A percentile compares a stretch with the other conserved stretches of the same genome.
phyloP scores from a whole-genome alignment of 92 coral and sea anemone species.

The Porites lobata region DNA sequence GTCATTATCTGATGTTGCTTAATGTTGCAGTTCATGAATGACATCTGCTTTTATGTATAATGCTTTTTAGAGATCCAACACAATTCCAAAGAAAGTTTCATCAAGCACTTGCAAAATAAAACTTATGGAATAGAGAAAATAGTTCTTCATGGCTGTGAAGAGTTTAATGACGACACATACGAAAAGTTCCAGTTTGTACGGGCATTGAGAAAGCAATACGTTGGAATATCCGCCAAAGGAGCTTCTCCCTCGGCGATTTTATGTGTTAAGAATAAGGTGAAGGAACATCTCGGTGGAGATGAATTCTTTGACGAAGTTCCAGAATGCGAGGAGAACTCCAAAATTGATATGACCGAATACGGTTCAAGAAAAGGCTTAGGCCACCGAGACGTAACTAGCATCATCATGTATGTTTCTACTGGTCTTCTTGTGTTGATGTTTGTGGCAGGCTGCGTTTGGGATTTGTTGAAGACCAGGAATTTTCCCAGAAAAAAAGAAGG shows the following conservation, averaged over 20 bases:
- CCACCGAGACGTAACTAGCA: background rate
- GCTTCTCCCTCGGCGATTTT: background rate
- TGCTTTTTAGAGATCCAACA: background rate
- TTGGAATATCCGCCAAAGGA: background rate
- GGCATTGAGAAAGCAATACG: background rate
- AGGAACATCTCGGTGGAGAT: background rate
- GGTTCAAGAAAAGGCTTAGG: background rate
- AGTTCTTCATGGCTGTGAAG: background rate
- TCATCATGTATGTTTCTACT: background rate
- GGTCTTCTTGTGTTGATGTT: background rate
- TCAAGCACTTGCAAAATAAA: background rate
- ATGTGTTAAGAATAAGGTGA: background rate
- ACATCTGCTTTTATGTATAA: background rate
- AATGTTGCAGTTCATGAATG: too few relatives aligned
- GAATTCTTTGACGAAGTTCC: background rate
- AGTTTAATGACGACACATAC: background rate
- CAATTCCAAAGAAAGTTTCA: background rate
- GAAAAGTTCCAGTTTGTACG: background rate
- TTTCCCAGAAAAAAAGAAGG: background rate
- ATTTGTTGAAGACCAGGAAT: background rate
- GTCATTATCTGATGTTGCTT: too few relatives aligned
- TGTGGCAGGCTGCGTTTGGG: constrained; percentile 12
- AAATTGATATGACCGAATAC: background rate
- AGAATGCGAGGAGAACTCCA: background rate
- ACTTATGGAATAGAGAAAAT: background rate